These are phyloP conservation scores for Brienomyrus brachyistius DNA, from an alignment of 2,113 vertebrate genomes.

Conservation along the genomic window DNA sequence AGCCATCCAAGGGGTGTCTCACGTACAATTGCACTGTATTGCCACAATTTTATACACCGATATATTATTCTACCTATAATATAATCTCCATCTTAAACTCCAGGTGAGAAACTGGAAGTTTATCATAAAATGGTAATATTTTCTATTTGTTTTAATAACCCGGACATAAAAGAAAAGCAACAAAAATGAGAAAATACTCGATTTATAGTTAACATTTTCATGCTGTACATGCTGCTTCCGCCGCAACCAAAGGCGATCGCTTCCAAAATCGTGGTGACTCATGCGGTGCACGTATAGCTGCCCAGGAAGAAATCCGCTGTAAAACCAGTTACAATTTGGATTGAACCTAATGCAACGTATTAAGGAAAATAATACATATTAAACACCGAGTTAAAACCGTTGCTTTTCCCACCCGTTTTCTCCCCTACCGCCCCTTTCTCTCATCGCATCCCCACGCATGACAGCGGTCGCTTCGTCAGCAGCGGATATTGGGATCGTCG, in stretches of 20 bases:
- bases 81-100: neutral
- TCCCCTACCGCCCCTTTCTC: neutral
- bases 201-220: neutral
- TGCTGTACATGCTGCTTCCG: constrained; percentile 11
- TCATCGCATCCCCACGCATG: constrained; percentile 1
- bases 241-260: constrained; percentile 15
- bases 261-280: constrained; percentile 23
- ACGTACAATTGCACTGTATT: neutral
- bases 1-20: neutral
- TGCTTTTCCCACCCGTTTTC: constrained; percentile 27
- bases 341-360: constrained; percentile 2
- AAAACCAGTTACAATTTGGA: neutral
- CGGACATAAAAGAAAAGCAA: neutral
- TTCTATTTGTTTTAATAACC: neutral
- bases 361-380: neutral
- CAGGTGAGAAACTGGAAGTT: neutral
- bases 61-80: neutral
- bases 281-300: constrained; percentile 17
- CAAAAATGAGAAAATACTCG: neutral
- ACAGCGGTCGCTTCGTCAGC: constrained; percentile 24
- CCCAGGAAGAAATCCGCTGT: neutral
- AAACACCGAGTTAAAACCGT: constrained; percentile 30
- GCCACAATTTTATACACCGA: neutral
- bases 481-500: constrained; percentile 28
- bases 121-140: neutral